Evolutionary conservation across 1,140 invertebrate species (phyloP).

Genomic region (Paraescarpia echinospica): DNA sequence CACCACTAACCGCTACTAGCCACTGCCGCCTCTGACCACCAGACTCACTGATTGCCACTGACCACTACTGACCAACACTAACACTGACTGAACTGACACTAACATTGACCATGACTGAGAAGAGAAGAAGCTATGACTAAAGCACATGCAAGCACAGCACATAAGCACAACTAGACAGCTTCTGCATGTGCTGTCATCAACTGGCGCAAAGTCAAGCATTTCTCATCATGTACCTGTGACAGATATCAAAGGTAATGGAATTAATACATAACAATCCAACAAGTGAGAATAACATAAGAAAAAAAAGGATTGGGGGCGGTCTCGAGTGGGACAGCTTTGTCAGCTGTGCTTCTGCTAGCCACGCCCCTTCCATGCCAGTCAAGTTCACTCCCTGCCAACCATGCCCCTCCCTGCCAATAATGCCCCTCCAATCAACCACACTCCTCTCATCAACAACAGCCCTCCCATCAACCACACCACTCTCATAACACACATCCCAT

Average conservation of each 20-base stretch:
- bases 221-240: slow-evolving; percentile 6
- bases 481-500: too few species aligned
- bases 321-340: neutral
- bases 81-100: neutral
- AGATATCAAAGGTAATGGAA: neutral
- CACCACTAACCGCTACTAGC: neutral
- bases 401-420: neutral
- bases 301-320: neutral
- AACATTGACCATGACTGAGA: neutral
- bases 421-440: neutral
- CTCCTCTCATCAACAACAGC: too few species aligned
- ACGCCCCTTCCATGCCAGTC: neutral
- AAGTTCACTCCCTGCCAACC: neutral
- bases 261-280: neutral
- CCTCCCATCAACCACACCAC: too few species aligned
- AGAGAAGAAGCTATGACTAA: neutral
- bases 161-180: neutral
- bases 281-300: neutral
- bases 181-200: neutral
- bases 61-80: neutral
- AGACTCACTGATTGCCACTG: neutral
- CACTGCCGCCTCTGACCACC: too few species aligned
- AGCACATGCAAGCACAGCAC: neutral
- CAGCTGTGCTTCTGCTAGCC: neutral
- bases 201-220: slow-evolving; percentile 18